Base-by-base conservation (phyloP, 2,797 vertebrate genomes). In the Siniperca obscura region DNA sequence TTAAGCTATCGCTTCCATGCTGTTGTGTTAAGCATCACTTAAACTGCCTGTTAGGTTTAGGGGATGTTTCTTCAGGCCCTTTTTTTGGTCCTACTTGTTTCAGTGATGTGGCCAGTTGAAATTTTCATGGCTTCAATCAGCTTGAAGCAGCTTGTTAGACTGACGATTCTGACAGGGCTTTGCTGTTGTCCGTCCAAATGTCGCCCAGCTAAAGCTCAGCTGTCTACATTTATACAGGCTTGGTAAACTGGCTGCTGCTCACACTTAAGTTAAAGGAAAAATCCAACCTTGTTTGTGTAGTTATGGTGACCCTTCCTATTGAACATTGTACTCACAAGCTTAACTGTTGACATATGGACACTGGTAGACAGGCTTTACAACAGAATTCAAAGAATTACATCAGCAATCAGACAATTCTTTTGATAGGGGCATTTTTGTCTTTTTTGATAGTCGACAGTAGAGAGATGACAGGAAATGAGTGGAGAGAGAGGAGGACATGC, bases 21-120 rank as follows among this genome's bases (percentile, higher is more conserved):
- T 81, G 82, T 84, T 87, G 87, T 87, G 86, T 92, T 89, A 89
- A 91, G 76, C 48, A 48, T 86, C 85, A 86, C 86, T 91, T 90
- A 78, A 89, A 83, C 84, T 89, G 83, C 85, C 85, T 80, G 84
- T 83, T 71, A 52, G 72, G 56, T 83, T 84, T 83, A 48, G 42
- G 76, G 71, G 68, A 61, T 72, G 74, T 81, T 87, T 84, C 78
- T 69, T 72, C 19, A 65, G 79, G 71, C 60, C 60, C 7, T 38
- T 66, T 69, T 40, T 85, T 82, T 76, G 75, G 84, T 76, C 82
- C 69, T 75, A n/a, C 81, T 87, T 78, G 78, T 86, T 75, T 86
- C 65, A 74, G 81, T 52, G 76, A 88, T 83, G 80, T 76, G 84
- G 78, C 76, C 68, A 68, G 82, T 87, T 90, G 70, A 86, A 86